Conservation (phyloP, 2,888 invertebrate species). For the Orthosia gothica region DNA sequence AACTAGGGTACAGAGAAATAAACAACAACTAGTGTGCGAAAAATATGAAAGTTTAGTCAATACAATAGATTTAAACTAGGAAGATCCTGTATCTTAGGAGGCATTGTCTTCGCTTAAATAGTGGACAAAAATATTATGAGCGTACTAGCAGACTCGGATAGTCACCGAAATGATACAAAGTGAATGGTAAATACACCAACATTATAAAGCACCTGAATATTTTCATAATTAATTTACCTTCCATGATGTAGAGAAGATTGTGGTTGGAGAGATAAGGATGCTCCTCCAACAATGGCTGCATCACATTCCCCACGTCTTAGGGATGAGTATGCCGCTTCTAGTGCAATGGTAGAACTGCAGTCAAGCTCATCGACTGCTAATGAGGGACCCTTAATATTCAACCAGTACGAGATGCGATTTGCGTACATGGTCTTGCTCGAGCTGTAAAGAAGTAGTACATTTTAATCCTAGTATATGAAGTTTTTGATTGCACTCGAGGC, state of each 20-base stretch:
- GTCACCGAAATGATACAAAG: too few species aligned
- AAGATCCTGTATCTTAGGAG: too few species aligned
- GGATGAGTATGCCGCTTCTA: constrained; percentile 75
- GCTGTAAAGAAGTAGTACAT: neutral
- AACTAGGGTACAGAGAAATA: too few species aligned
- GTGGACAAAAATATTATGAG: too few species aligned
- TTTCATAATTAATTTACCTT: constrained; percentile 71
- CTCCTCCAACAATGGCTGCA: constrained; percentile 92
- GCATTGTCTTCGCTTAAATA: too few species aligned
- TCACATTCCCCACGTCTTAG: constrained; percentile 79
- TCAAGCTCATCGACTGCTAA: constrained; percentile 79
- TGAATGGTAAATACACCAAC: too few species aligned
- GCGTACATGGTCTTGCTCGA: constrained; percentile 80
- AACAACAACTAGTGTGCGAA: too few species aligned
- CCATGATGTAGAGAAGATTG: constrained; percentile 78
- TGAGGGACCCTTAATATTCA: constrained; percentile 84
- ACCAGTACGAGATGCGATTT: constrained; percentile 72
- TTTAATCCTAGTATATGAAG: too few species aligned
- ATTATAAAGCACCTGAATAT: neutral
- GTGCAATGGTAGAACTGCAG: constrained; percentile 78
- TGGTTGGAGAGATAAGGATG: constrained; percentile 91
- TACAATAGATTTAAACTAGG: too few species aligned
- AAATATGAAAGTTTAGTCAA: too few species aligned
- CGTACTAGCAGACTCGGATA: too few species aligned
- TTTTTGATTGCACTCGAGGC: too few species aligned